Conservation (phyloP, 1,140 invertebrate species). For the Thalassaphorura encarpata region DNA sequence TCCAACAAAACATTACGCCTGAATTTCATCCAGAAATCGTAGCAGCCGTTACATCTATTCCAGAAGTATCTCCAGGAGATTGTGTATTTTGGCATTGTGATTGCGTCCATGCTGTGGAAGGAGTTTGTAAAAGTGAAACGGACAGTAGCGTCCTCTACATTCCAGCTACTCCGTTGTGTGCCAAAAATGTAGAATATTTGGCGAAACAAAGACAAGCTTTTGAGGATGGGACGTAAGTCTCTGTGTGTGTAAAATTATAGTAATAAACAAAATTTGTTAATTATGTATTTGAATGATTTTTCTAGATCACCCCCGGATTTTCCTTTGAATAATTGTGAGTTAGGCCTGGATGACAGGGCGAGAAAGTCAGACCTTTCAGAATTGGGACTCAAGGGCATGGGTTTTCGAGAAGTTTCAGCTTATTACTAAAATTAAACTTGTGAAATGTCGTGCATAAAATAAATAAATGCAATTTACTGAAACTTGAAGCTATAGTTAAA, state of each 20-base stretch:
- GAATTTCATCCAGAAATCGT: conserved; percentile 9
- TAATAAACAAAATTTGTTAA: not conserved
- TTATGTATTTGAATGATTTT: not conserved
- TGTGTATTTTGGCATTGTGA: conserved; percentile 24
- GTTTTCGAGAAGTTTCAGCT: not conserved
- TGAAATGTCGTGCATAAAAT: not conserved
- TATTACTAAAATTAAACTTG: not conserved
- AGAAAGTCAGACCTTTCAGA: not conserved
- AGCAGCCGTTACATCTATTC: conserved; percentile 5
- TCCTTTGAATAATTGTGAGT: conserved; percentile 21
- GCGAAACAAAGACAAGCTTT: conserved; percentile 1
- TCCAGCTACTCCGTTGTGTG: conserved; percentile 8
- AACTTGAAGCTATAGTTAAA: too few species aligned
- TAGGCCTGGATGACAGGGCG: conserved; percentile 3
- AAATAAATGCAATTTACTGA: not conserved
- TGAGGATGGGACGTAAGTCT: conserved; percentile 1
- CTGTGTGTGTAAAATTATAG: not conserved
- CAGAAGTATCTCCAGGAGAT: conserved; percentile 11
- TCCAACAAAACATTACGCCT: conserved; percentile 7
- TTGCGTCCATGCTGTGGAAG: conserved; percentile 12
- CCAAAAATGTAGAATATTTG: conserved; percentile 7
- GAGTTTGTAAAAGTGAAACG: not conserved
- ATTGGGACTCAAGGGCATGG: conserved; percentile 1
- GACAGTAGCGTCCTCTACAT: conserved; percentile 20
- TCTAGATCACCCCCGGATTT: conserved; percentile 15